A percentile compares a stretch with the other conserved stretches of the same genome.
These are phyloP conservation scores for Branchellion lobata DNA, from an alignment of 2,888 invertebrate species.

Conservation along the genomic window DNA sequence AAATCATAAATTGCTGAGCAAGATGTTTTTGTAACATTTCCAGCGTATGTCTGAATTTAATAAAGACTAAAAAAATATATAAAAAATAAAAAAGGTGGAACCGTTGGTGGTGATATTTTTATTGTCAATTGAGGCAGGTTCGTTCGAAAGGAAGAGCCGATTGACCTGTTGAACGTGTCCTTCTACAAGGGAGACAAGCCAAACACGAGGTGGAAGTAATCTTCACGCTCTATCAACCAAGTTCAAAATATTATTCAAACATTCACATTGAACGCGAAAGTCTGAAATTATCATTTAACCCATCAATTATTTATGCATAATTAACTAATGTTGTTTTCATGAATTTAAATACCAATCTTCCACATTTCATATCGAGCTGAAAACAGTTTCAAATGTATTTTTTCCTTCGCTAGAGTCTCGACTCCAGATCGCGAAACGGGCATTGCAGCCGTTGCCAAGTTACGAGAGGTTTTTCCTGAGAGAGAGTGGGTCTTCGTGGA, in stretches of 20 bases:
- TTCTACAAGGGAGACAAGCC: conserved; percentile 66
- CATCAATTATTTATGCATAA: too few relatives aligned
- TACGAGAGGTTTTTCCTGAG: conserved; percentile 72
- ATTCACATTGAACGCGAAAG: too few relatives aligned
- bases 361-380: not conserved
- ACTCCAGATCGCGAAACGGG: conserved; percentile 82
- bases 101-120: too few relatives aligned
- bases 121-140: too few relatives aligned
- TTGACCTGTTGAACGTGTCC: conserved; percentile 92
- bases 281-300: too few relatives aligned
- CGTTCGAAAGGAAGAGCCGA: conserved; percentile 67
- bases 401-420: conserved; percentile 65
- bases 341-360: not conserved
- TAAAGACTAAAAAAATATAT: not conserved
- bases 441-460: conserved; percentile 65
- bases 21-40: too few relatives aligned
- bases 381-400: not conserved
- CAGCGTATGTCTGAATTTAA: not conserved
- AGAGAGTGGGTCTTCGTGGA: conserved; percentile 82
- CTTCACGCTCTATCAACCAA: too few relatives aligned
- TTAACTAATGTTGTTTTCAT: too few relatives aligned
- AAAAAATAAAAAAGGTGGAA: too few relatives aligned
- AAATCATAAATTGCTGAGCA: too few relatives aligned
- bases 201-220: not conserved
- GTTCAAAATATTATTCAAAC: too few relatives aligned